phyloP scores from a whole-genome alignment of 2,888 invertebrate genomes.

The Isoperla grammatica region DNA sequence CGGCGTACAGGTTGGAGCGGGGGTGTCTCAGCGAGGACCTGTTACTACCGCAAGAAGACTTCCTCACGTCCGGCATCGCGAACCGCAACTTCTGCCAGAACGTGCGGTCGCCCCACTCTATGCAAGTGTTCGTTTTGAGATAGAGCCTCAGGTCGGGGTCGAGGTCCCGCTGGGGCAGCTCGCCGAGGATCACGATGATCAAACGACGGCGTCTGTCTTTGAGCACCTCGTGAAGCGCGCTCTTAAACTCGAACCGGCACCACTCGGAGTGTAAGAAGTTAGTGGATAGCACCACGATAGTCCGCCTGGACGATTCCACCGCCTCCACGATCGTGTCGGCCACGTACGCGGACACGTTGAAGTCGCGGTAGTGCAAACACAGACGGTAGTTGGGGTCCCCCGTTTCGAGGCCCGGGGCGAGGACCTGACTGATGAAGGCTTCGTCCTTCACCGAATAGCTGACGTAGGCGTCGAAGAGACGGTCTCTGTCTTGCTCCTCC shows the following conservation, averaged over 20 bases:
- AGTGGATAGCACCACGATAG: conserved; percentile 84
- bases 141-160: conserved; percentile 87
- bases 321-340: conserved; percentile 91
- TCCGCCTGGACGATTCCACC: conserved; percentile 83
- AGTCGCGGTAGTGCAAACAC: conserved; percentile 87
- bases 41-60: conserved; percentile 64
- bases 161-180: conserved; percentile 80
- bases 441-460: conserved; percentile 93
- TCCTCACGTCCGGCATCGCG: conserved; percentile 77
- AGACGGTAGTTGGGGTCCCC: conserved; percentile 72
- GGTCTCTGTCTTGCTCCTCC: conserved; percentile 66
- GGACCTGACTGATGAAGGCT: conserved; percentile 80
- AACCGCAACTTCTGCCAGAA: conserved; percentile 96
- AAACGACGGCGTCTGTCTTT: conserved; percentile 80
- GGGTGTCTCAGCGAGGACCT: conserved; percentile 41
- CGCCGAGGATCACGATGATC: conserved; percentile 85
- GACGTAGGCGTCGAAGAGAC: conserved; percentile 91
- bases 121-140: conserved; percentile 83
- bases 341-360: conserved; percentile 81
- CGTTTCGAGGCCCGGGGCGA: conserved; percentile 81
- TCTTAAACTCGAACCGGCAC: conserved; percentile 92
- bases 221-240: conserved; percentile 84
- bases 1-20: conserved; percentile 41
- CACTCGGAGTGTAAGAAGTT: conserved; percentile 94
- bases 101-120: conserved; percentile 90